Evolutionary conservation across 1,140 invertebrate species (phyloP).

Genomic region (Diorhabda sublineata): DNA sequence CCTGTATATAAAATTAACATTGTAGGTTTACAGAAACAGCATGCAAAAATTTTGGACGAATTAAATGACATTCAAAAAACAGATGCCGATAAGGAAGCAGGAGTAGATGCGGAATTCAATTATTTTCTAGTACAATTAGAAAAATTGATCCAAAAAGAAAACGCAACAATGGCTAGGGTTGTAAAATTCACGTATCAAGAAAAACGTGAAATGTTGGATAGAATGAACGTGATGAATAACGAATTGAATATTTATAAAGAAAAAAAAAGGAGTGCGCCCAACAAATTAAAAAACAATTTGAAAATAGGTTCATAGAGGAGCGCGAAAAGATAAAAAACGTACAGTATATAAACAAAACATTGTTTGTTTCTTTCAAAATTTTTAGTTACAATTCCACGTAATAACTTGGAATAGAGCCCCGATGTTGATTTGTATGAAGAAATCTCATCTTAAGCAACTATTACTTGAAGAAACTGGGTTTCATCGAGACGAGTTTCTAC

Average conservation of each 20-base stretch:
- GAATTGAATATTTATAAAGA: constrained; percentile 15
- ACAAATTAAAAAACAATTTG: constrained; percentile 10
- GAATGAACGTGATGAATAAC: constrained; percentile 19
- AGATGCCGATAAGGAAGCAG: not conserved
- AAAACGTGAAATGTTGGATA: constrained; percentile 9
- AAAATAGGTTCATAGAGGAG: constrained; percentile 12
- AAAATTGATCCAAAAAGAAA: constrained; percentile 1
- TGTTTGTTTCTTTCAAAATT: not conserved
- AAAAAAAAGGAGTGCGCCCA: constrained; percentile 12
- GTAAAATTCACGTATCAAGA: constrained; percentile 11
- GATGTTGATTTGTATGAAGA: constrained; percentile 9
- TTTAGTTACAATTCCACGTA: constrained; percentile 15
- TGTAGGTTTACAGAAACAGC: not conserved
- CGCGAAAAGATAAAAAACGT: not conserved
- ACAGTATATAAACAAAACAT: too few species aligned
- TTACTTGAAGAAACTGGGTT: constrained; percentile 13
- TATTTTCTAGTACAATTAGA: not conserved
- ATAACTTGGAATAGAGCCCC: constrained; percentile 11
- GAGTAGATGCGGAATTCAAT: not conserved
- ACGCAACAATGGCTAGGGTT: not conserved
- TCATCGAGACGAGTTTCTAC: not conserved
- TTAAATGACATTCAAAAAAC: not conserved
- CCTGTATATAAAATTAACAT: not conserved
- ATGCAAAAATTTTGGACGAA: not conserved
- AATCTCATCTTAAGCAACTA: constrained; percentile 15